Conservation (phyloP, 2,888 invertebrate species). For the Bombylius major region DNA sequence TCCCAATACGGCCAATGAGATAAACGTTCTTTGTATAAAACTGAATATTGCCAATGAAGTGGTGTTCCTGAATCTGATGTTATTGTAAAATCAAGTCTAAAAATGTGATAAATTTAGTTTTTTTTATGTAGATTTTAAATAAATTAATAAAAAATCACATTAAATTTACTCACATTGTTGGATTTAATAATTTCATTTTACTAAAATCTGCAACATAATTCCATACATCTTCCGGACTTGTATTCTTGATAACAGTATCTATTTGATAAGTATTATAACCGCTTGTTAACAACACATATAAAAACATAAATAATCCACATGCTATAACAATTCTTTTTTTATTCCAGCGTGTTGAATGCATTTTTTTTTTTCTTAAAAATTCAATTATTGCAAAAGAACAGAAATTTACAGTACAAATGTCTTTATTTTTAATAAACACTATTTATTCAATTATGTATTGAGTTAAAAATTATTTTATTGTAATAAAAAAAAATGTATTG, state of each 20-base stretch:
- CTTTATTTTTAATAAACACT: too few relatives aligned
- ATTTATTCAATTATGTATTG: too few relatives aligned
- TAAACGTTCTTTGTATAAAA: constrained; percentile 49
- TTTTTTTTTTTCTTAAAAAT: background rate
- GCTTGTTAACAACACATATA: constrained; percentile 28
- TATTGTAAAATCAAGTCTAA: constrained; percentile 48
- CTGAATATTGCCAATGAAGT: constrained; percentile 57
- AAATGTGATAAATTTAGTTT: constrained; percentile 11
- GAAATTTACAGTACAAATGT: too few relatives aligned
- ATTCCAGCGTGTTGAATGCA: constrained; percentile 10
- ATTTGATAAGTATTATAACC: constrained; percentile 36
- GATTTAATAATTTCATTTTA: constrained; percentile 56
- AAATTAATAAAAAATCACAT: background rate
- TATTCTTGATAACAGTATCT: constrained; percentile 41
- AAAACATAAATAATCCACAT: constrained; percentile 3
- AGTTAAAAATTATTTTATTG: too few relatives aligned
- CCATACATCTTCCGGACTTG: constrained; percentile 50
- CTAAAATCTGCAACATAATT: constrained; percentile 64
- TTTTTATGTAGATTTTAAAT: background rate
- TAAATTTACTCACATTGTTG: constrained; percentile 50
- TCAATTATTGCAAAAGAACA: too few relatives aligned
- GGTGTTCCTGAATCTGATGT: constrained; percentile 50
- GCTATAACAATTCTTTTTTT: constrained; percentile 3
- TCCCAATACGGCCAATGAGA: constrained; percentile 50
- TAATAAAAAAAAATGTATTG: too few relatives aligned